Conservation (phyloP, 2,888 invertebrate genomes). For the Hypsopygia costalis region DNA sequence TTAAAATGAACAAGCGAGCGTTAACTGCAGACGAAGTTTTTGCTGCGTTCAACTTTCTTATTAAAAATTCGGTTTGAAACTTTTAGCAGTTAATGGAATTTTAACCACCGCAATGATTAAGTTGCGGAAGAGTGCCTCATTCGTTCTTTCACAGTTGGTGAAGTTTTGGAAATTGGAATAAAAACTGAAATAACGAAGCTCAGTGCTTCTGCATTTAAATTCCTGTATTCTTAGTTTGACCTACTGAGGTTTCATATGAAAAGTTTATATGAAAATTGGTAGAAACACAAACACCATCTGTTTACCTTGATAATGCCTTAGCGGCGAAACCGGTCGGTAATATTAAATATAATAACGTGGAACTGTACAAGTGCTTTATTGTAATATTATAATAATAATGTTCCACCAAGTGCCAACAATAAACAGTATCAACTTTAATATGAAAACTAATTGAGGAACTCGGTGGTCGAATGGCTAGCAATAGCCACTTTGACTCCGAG, state of each 20-base stretch:
- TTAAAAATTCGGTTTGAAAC: slow-evolving; percentile 63
- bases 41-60: slow-evolving; percentile 48
- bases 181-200: slow-evolving; percentile 18
- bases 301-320: too few relatives aligned
- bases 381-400: too few relatives aligned
- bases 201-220: neutral
- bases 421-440: too few relatives aligned
- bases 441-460: too few relatives aligned
- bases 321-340: too few relatives aligned
- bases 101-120: slow-evolving; percentile 56
- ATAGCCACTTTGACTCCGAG: too few relatives aligned
- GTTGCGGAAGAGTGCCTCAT: slow-evolving; percentile 33
- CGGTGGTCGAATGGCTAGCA: too few relatives aligned
- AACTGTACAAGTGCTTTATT: too few relatives aligned
- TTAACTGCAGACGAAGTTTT: slow-evolving; percentile 27
- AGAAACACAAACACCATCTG: too few relatives aligned
- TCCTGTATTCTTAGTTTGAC: neutral
- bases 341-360: too few relatives aligned
- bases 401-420: too few relatives aligned
- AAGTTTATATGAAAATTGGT: too few relatives aligned
- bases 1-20: slow-evolving; percentile 39
- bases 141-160: slow-evolving; percentile 23
- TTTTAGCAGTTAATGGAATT: slow-evolving; percentile 58
- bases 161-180: slow-evolving; percentile 16
- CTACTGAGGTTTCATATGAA: neutral